Percentiles rank a stretch among this genome's conserved stretches.
These are phyloP conservation scores for Planococcus citri DNA, from an alignment of 1,140 invertebrate species.

Conservation along the genomic window DNA sequence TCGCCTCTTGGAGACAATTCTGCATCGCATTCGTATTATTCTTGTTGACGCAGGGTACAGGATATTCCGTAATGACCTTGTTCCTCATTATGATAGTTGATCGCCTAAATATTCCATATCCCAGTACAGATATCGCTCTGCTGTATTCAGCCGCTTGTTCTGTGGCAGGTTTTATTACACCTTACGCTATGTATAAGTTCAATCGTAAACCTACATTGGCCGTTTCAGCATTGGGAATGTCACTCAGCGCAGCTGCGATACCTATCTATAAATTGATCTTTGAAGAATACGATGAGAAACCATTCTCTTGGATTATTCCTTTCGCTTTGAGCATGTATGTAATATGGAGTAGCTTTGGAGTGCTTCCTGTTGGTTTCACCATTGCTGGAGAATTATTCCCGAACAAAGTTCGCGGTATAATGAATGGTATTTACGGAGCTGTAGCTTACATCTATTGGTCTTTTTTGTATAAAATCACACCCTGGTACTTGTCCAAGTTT, in stretches of 20 bases:
- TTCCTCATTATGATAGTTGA: background rate
- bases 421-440: slow-evolving; percentile 36
- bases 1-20: background rate
- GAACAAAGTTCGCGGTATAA: slow-evolving; percentile 40
- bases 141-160: background rate
- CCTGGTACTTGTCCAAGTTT: background rate
- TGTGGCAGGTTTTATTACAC: background rate
- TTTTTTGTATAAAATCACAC: background rate
- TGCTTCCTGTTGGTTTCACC: slow-evolving; percentile 34
- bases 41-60: background rate
- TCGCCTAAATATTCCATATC: background rate
- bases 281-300: background rate
- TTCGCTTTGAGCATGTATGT: slow-evolving; percentile 31
- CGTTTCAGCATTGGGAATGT: slow-evolving; percentile 19
- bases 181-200: background rate
- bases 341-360: slow-evolving; percentile 32
- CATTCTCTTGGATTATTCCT: background rate
- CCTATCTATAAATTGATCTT: background rate
- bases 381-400: slow-evolving; percentile 34
- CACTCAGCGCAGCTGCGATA: background rate
- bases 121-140: background rate
- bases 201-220: background rate
- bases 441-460: background rate
- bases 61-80: background rate
- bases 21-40: background rate